These are phyloP conservation scores for Zygogramma bicolorata DNA, from an alignment of 2,888 invertebrate genomes.

Conservation along the genomic window DNA sequence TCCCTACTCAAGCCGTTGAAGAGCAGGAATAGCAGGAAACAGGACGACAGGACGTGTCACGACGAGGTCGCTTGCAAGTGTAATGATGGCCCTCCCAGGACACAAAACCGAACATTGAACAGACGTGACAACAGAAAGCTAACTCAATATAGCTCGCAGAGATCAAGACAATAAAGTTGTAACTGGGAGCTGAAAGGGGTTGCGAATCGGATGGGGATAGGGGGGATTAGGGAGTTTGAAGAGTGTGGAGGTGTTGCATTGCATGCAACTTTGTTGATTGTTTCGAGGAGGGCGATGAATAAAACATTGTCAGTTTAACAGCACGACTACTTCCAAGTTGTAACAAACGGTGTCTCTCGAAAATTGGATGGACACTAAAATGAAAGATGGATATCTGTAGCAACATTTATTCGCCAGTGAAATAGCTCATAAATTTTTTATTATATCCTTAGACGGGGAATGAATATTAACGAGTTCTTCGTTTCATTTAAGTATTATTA, in stretches of 20 bases:
- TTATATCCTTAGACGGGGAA: too few relatives aligned
- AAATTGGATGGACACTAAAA: not conserved
- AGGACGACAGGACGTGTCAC: conserved; percentile 39
- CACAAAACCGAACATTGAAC: conserved; percentile 36
- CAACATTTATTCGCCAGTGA: too few relatives aligned
- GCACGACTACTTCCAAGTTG: not conserved
- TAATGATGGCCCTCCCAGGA: conserved; percentile 44
- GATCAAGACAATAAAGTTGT: conserved; percentile 28
- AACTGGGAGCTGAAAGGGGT: not conserved
- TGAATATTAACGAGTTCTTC: too few relatives aligned
- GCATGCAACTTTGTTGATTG: conserved; percentile 37
- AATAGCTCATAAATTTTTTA: too few relatives aligned
- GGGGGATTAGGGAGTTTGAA: conserved; percentile 7
- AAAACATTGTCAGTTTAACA: conserved; percentile 23
- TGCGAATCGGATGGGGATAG: not conserved
- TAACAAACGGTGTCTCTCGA: not conserved
- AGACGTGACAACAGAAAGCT: conserved; percentile 40
- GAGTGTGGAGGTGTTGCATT: conserved; percentile 31
- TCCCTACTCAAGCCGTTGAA: conserved; percentile 19
- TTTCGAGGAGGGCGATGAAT: conserved; percentile 24
- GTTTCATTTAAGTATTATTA: too few relatives aligned
- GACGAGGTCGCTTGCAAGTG: conserved; percentile 37
- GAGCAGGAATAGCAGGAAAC: conserved; percentile 30
- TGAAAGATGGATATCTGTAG: not conserved
- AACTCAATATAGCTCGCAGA: conserved; percentile 36